Percentiles rank a stretch among this genome's conserved stretches.
Evolutionary conservation across 2,888 invertebrate species (phyloP).

Genomic region (Eupithecia exiguata): DNA sequence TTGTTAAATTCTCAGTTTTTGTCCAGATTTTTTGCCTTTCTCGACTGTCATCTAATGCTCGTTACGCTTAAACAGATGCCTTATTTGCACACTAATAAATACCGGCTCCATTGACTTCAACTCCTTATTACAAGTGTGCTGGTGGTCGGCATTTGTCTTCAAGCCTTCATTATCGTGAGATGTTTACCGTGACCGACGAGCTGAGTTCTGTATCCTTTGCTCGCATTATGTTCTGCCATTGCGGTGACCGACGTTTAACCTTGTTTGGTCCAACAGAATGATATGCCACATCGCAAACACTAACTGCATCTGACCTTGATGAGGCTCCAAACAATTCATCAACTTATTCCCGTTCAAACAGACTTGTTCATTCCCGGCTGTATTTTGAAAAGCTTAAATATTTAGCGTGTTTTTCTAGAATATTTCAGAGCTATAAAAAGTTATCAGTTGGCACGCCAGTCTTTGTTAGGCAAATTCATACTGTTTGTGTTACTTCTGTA

Average conservation of each 20-base stretch:
- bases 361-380: constrained; percentile 17
- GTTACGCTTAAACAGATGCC: constrained; percentile 42
- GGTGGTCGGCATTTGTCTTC: constrained; percentile 63
- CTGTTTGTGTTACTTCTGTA: constrained; percentile 49
- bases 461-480: constrained; percentile 56
- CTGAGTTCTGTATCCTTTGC: constrained; percentile 57
- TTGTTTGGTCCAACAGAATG: constrained; percentile 69
- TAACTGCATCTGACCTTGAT: constrained; percentile 64
- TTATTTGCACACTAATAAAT: constrained; percentile 48
- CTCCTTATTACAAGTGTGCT: constrained; percentile 53
- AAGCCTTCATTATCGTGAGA: constrained; percentile 67
- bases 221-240: constrained; percentile 64
- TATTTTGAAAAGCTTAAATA: constrained; percentile 19
- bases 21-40: constrained; percentile 38
- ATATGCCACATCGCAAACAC: constrained; percentile 63
- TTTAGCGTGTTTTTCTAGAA: constrained; percentile 36
- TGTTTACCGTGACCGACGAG: constrained; percentile 74
- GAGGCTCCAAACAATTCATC: constrained; percentile 35
- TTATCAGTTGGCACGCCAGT: constrained; percentile 55
- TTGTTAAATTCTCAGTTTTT: constrained; percentile 30
- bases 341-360: constrained; percentile 14
- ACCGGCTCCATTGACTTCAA: constrained; percentile 43
- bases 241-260: constrained; percentile 67
- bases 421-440: constrained; percentile 44
- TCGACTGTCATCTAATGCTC: constrained; percentile 38